These are phyloP conservation scores for Poeciliopsis occidentalis DNA, from an alignment of 2,113 vertebrate genomes.

Conservation along the genomic window DNA sequence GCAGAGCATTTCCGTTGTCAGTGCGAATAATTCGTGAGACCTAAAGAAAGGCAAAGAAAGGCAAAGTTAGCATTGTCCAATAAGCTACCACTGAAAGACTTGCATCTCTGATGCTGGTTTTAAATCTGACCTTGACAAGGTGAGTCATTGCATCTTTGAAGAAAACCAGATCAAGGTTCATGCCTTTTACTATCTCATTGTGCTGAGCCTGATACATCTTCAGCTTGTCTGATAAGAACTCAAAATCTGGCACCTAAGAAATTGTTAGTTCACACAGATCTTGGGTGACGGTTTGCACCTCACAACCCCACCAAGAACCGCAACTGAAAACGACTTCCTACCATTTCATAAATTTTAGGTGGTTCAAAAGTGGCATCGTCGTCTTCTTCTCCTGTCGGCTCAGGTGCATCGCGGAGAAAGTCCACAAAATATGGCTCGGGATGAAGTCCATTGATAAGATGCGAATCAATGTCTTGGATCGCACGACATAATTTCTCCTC, in stretches of 20 bases:
- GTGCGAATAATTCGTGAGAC: slow-evolving; percentile 88
- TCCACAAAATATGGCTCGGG: slow-evolving; percentile 85
- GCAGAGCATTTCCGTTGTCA: slow-evolving; percentile 84
- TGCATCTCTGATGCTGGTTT: background rate
- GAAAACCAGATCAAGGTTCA: slow-evolving; percentile 87
- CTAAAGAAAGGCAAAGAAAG: slow-evolving; percentile 68
- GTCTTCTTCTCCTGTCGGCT: slow-evolving; percentile 79
- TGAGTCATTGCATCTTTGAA: slow-evolving; percentile 89
- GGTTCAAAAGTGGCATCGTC: slow-evolving; percentile 58
- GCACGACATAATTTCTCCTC: slow-evolving; percentile 74
- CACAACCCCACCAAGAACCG: background rate
- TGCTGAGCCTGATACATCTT: slow-evolving; percentile 81
- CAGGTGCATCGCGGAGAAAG: slow-evolving; percentile 85
- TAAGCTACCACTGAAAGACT: background rate
- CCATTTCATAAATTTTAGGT: slow-evolving; percentile 78
- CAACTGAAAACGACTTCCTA: slow-evolving; percentile 12
- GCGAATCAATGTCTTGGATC: slow-evolving; percentile 77
- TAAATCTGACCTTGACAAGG: slow-evolving; percentile 85
- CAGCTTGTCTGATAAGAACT: slow-evolving; percentile 78
- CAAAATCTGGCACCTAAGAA: slow-evolving; percentile 80
- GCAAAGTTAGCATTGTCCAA: slow-evolving; percentile 14
- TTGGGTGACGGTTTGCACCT: background rate
- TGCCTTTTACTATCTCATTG: slow-evolving; percentile 83
- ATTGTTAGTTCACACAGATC: background rate
- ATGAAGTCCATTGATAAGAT: slow-evolving; percentile 65